Percentiles rank a stretch among this genome's conserved stretches.
Evolutionary conservation across 2,797 vertebrate species (phyloP).

Genomic region (Sandelia bainsii): DNA sequence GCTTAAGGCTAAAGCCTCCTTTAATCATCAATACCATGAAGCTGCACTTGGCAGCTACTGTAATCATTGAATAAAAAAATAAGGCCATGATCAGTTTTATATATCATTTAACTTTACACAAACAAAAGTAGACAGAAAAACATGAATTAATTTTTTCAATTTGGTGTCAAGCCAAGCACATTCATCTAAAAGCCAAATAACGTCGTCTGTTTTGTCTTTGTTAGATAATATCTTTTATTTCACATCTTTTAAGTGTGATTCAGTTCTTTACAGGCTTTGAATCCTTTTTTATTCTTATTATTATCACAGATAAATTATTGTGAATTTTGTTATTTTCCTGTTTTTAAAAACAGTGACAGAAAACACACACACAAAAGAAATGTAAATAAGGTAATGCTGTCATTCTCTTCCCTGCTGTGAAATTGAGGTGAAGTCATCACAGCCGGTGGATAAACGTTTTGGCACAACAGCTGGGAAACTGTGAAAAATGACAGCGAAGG

Average conservation of each 20-base stretch:
- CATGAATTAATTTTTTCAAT: too few species aligned
- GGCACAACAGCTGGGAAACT: conserved; percentile 2
- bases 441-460: background rate
- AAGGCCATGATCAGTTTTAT: too few species aligned
- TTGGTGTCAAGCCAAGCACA: too few species aligned
- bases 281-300: background rate
- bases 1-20: conserved; percentile 27
- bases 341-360: background rate
- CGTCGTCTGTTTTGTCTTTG: too few species aligned
- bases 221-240: too few species aligned
- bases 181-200: too few species aligned
- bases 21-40: conserved; percentile 31
- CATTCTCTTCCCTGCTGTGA: background rate
- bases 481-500: background rate
- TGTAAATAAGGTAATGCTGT: background rate
- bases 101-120: too few species aligned
- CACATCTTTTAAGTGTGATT: background rate
- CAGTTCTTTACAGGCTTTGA: background rate
- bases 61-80: background rate
- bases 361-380: background rate
- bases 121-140: too few species aligned
- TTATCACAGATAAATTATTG: background rate
- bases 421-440: conserved; percentile 5
- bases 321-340: background rate
- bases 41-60: conserved; percentile 17